These are phyloP conservation scores for Epizoanthus stellaris DNA, from an alignment of 92 coral and sea anemone genomes.

Conservation along the genomic window DNA sequence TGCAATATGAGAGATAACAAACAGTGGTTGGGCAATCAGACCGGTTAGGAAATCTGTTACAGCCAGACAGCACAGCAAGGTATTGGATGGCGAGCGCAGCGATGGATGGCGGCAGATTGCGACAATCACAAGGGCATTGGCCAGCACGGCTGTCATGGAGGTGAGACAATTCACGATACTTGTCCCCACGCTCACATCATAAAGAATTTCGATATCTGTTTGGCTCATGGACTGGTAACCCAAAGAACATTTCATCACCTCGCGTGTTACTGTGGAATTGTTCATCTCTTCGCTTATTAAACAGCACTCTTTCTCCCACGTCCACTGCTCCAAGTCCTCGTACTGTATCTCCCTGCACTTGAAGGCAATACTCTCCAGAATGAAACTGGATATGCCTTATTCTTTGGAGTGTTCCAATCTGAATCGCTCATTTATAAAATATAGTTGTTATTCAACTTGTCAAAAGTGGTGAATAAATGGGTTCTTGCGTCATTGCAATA, in stretches of 20 bases:
- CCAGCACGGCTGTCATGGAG: constrained; percentile 16
- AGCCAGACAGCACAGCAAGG: constrained; percentile 27
- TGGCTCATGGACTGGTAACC: constrained; percentile 39
- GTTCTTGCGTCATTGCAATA: background rate
- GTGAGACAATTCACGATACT: constrained; percentile 28
- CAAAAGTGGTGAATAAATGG: background rate
- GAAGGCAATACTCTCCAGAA: background rate
- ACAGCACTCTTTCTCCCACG: background rate
- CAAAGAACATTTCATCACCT: constrained; percentile 25
- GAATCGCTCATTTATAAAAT: background rate
- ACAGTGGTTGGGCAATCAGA: constrained; percentile 30
- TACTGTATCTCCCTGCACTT: too few relatives aligned
- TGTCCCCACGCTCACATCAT: constrained; percentile 43
- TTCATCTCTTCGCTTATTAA: background rate
- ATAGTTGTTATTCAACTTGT: background rate
- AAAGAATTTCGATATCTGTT: constrained; percentile 37
- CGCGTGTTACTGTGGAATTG: constrained; percentile 5
- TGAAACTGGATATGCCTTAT: background rate
- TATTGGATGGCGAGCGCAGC: constrained; percentile 35
- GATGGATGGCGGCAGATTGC: constrained; percentile 14
- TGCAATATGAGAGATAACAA: constrained; percentile 39
- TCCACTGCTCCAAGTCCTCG: background rate
- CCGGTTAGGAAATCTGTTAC: constrained; percentile 31
- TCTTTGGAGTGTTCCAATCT: background rate
- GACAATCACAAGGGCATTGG: constrained; percentile 33